A percentile compares a stretch with the other conserved stretches of the same genome.
phyloP scores from a whole-genome alignment of 2,888 invertebrate species.

The Protophormia terraenovae region DNA sequence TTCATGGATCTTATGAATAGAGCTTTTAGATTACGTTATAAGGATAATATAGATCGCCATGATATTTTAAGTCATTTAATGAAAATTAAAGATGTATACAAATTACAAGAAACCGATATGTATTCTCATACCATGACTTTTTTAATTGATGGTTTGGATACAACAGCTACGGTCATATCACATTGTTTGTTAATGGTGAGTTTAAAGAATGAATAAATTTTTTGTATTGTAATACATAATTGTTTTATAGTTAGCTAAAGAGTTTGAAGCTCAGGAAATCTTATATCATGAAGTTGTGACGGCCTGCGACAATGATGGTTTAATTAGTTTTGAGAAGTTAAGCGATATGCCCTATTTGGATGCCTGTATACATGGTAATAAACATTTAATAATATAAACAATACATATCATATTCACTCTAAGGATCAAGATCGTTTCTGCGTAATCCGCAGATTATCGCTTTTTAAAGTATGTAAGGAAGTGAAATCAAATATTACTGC shows the following conservation, averaged over 20 bases:
- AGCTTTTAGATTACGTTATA: constrained; percentile 73
- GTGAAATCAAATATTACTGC: too few relatives aligned
- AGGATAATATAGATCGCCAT: constrained; percentile 70
- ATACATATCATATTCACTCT: not conserved
- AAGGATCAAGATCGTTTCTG: too few relatives aligned
- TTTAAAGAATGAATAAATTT: not conserved
- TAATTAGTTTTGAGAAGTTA: constrained; percentile 75
- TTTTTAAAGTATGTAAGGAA: too few relatives aligned
- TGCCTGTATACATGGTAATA: constrained; percentile 78
- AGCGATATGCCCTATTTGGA: constrained; percentile 78
- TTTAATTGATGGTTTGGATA: constrained; percentile 80
- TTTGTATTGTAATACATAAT: not conserved
- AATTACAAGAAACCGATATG: constrained; percentile 73
- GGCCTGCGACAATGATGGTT: constrained; percentile 64
- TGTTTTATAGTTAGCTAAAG: constrained; percentile 73
- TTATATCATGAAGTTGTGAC: constrained; percentile 74
- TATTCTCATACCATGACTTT: constrained; percentile 79
- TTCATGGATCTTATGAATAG: constrained; percentile 73
- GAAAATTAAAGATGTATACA: constrained; percentile 74
- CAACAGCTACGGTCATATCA: constrained; percentile 77
- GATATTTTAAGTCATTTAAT: constrained; percentile 79
- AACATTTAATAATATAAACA: not conserved
- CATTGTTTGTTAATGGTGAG: constrained; percentile 77
- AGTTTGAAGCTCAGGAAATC: constrained; percentile 74
- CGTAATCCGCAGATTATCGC: too few relatives aligned